phyloP scores from a whole-genome alignment of 2,113 vertebrate species.

The Calyptomena viridis region DNA sequence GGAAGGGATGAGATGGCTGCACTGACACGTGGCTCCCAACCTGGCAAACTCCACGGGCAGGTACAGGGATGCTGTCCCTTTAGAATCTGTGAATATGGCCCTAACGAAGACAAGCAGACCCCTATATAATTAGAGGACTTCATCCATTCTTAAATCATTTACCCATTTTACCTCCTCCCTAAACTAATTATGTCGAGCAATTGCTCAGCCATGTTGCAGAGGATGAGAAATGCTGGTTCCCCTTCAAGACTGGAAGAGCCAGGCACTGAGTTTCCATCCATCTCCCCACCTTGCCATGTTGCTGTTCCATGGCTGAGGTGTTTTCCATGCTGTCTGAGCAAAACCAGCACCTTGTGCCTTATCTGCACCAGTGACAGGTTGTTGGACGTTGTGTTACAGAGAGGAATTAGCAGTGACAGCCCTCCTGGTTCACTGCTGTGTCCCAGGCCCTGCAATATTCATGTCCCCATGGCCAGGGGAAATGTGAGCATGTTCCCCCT shows the following conservation, averaged over 20 bases:
- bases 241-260: neutral
- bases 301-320: neutral
- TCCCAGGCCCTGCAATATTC: neutral
- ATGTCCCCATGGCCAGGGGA: neutral
- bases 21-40: neutral
- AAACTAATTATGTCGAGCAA: neutral
- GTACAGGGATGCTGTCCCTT: neutral
- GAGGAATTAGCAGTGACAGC: neutral
- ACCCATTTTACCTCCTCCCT: neutral
- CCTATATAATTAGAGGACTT: accelerated
- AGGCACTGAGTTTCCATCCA: neutral
- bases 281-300: neutral
- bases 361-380: neutral
- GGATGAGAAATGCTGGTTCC: neutral
- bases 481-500: neutral
- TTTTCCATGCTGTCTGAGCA: neutral
- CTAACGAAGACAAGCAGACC: neutral
- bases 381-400: neutral
- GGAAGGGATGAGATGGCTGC: neutral
- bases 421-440: neutral
- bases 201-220: neutral
- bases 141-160: neutral
- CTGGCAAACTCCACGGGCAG: neutral
- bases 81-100: accelerated
- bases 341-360: neutral